Base-by-base conservation (phyloP, 2,888 invertebrate species). In the Drosophila meridionalis region DNA sequence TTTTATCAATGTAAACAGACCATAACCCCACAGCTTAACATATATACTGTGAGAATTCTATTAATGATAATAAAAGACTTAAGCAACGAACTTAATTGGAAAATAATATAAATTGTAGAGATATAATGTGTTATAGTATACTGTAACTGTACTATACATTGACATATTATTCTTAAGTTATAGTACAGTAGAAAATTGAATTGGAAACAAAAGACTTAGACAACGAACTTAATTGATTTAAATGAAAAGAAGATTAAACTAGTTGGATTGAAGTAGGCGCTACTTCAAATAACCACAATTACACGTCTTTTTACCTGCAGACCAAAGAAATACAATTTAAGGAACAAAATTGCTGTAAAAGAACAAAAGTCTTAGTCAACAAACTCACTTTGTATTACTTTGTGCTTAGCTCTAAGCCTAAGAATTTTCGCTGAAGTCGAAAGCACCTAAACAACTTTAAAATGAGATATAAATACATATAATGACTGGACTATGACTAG, bases 191-290 rank as follows among this genome's bases (percentile, higher is more conserved):
- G 32, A 32, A 32, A 32, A 38, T 38, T 11, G 38, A 38, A 38
- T 12, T 12, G 12, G 38, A 38, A 38, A 12, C 62, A 34, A 80
- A 83, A 76, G 80, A 86, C 73, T 83, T 80, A 71, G 69, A 50
- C 72, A 76, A 67, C 76, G 45, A 75, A 80, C 80, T 66, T 50
- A 52, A 11, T n/a, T 30, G 4, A 14, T 68, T 64, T 57, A 52
- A 4, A 8, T 2, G 14, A 30, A 30, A 30, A 30, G 2, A 7
- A 7, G 0, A 0, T 14, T 28, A 12, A 14, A 28, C 14, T 6
- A 47, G 12, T 20, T 20, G 20, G 20, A 20, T 20, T 20, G 20
- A 20, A 20, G 20, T 20, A 20, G 20, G 20, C 0, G 20, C 20
- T 20, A 20, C 20, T 20, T 20, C 1, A 20, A 20, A 20, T 20